Evolutionary conservation across 2,888 invertebrate species (phyloP).

Genomic region (Tachystola acroxantha): DNA sequence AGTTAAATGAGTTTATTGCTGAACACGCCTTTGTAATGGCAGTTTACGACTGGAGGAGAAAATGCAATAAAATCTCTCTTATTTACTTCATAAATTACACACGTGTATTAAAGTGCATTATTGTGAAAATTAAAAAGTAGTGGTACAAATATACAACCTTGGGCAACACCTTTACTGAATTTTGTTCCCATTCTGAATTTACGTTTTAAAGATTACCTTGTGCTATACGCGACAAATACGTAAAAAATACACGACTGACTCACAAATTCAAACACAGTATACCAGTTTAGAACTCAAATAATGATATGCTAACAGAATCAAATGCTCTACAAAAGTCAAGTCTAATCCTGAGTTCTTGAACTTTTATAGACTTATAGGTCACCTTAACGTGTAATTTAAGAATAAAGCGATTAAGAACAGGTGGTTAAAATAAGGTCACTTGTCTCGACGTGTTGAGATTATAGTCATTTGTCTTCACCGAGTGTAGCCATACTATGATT

Average conservation of each 20-base stretch:
- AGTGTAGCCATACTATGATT: not conserved
- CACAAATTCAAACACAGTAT: too few species aligned
- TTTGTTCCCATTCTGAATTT: too few species aligned
- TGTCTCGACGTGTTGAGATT: slow-evolving; percentile 19
- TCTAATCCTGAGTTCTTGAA: slow-evolving; percentile 1
- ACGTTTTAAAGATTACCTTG: too few species aligned
- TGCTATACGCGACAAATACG: too few species aligned
- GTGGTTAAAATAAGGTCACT: slow-evolving; percentile 33
- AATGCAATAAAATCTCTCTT: not conserved
- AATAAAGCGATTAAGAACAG: slow-evolving; percentile 20
- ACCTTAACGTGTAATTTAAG: slow-evolving; percentile 6
- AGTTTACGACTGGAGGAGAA: not conserved
- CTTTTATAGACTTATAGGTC: slow-evolving; percentile 6
- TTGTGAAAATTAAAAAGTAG: not conserved
- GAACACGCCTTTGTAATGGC: not conserved
- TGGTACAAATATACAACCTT: not conserved
- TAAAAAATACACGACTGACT: too few species aligned
- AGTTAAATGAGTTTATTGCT: not conserved
- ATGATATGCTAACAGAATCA: slow-evolving; percentile 1
- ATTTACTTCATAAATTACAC: not conserved
- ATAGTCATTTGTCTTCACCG: slow-evolving; percentile 24
- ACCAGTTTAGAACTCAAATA: not conserved
- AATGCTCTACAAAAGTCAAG: slow-evolving; percentile 5
- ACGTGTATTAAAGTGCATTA: not conserved
- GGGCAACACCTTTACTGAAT: not conserved